phyloP scores from a whole-genome alignment of 1,140 invertebrate species.

The Telenomus remus region DNA sequence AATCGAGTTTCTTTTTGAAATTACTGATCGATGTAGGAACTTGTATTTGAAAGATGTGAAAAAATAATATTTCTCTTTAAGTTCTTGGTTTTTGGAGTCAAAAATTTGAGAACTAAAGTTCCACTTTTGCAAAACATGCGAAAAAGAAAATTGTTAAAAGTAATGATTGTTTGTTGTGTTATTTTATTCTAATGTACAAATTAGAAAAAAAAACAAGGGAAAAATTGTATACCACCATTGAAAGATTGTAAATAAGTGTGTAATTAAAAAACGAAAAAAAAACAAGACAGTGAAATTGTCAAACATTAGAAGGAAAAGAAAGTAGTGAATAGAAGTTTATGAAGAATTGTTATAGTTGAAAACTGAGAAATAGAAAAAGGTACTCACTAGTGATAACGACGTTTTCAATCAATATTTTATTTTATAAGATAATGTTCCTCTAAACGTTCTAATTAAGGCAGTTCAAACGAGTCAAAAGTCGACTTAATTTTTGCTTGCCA shows the following conservation, averaged over 20 bases:
- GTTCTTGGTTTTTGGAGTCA: too few species aligned
- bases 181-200: slow-evolving; percentile 14
- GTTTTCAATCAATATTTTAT: slow-evolving; percentile 44
- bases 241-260: slow-evolving; percentile 38
- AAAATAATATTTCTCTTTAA: too few species aligned
- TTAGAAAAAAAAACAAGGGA: background rate
- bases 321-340: slow-evolving; percentile 34
- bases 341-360: slow-evolving; percentile 21
- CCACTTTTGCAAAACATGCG: too few species aligned
- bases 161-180: slow-evolving; percentile 6
- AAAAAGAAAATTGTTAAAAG: too few species aligned
- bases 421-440: slow-evolving; percentile 40
- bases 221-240: slow-evolving; percentile 26
- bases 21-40: too few species aligned
- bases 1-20: too few species aligned
- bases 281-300: background rate
- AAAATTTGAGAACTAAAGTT: too few species aligned
- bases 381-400: slow-evolving; percentile 2
- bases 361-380: slow-evolving; percentile 5
- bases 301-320: background rate
- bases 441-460: slow-evolving; percentile 26
- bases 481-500: slow-evolving; percentile 6
- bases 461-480: slow-evolving; percentile 30
- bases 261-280: slow-evolving; percentile 9
- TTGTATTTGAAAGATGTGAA: too few species aligned